Evolutionary conservation across 2,113 vertebrate genomes (phyloP).

Genomic region (Ellobius talpinus): DNA sequence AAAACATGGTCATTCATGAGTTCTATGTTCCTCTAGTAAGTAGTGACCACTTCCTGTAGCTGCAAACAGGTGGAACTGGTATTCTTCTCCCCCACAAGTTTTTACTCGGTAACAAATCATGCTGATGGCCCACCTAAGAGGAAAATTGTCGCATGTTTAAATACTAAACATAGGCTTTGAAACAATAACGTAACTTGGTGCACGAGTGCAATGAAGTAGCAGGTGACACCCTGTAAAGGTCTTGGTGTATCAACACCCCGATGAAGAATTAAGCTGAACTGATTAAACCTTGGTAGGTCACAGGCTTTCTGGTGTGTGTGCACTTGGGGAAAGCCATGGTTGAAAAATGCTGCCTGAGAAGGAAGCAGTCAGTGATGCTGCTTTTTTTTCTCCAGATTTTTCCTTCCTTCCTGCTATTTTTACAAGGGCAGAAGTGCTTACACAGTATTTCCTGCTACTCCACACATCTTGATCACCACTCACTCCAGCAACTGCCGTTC

Average conservation of each 20-base stretch:
- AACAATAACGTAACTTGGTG: background rate
- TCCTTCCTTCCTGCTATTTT: background rate
- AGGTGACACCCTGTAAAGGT: background rate
- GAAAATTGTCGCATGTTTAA: background rate
- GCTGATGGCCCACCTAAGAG: background rate
- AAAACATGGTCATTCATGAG: background rate
- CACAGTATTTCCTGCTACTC: background rate
- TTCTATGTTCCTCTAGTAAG: background rate
- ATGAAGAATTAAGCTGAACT: background rate
- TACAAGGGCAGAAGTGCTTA: background rate
- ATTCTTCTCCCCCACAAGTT: background rate
- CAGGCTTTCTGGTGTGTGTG: background rate
- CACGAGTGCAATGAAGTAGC: background rate
- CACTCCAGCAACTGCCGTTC: background rate
- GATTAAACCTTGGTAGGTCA: background rate
- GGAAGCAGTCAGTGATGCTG: accelerated
- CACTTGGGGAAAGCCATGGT: background rate
- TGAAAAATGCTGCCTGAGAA: background rate
- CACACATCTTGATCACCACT: background rate
- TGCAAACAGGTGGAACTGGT: background rate
- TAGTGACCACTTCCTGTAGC: background rate
- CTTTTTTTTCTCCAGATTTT: background rate
- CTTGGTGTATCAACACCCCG: background rate
- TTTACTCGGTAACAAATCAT: background rate
- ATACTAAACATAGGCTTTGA: background rate